A percentile compares a stretch with the other conserved stretches of the same genome.
phyloP scores from a whole-genome alignment of 2,113 vertebrate species.

The Asarcornis scutulata region DNA sequence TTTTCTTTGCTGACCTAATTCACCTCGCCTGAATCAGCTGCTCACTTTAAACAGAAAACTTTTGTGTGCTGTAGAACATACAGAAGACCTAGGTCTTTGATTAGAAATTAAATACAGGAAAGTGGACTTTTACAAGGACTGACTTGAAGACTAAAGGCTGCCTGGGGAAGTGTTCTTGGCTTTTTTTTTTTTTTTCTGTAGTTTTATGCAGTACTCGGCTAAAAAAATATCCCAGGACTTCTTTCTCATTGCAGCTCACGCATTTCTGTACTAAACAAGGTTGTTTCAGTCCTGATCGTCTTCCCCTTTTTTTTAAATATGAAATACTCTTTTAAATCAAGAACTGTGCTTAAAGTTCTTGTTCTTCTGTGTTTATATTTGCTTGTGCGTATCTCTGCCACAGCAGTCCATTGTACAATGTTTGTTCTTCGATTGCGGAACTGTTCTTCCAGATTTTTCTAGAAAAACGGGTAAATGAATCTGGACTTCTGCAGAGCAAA shows the following conservation, averaged over 20 bases:
- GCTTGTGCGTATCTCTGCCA: too few relatives aligned
- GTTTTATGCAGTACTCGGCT: background rate
- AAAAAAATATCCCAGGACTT: background rate
- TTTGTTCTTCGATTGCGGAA: background rate
- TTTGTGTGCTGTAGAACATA: background rate
- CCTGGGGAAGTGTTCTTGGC: background rate
- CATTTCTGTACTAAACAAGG: background rate
- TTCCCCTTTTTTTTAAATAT: constrained; percentile 6
- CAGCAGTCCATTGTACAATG: background rate
- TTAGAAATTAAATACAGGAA: background rate
- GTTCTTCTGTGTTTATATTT: background rate
- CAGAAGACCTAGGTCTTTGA: background rate
- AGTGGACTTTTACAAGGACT: background rate
- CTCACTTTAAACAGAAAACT: background rate
- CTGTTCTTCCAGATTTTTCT: background rate
- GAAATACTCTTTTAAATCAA: background rate
- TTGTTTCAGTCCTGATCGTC: background rate
- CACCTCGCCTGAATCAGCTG: background rate
- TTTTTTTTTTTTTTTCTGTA: background rate
- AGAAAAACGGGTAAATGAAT: background rate
- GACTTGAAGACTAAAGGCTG: background rate
- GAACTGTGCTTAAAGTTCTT: background rate
- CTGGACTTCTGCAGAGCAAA: background rate
- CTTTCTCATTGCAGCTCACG: background rate
- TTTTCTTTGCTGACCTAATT: background rate